phyloP scores from a whole-genome alignment of 2,113 vertebrate genomes.

The Pedetes capensis region DNA sequence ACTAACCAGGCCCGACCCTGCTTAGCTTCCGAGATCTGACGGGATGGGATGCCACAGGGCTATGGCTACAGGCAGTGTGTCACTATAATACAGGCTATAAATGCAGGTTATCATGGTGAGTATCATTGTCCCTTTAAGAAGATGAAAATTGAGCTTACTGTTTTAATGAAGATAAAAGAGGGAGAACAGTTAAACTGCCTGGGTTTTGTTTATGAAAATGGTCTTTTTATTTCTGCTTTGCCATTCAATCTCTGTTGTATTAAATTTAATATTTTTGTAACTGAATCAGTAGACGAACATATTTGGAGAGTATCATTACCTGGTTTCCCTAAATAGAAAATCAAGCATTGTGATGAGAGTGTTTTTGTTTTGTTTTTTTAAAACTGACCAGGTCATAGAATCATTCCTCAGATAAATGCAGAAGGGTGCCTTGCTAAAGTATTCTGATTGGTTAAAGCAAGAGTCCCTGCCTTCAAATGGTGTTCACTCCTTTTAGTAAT shows the following conservation, averaged over 20 bases:
- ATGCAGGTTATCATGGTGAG: background rate
- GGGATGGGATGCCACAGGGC: too few relatives aligned
- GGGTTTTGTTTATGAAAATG: slow-evolving; percentile 45
- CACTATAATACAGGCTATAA: background rate
- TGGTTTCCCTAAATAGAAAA: slow-evolving; percentile 43
- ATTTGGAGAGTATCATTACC: slow-evolving; percentile 12
- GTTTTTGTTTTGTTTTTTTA: background rate
- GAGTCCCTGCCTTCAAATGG: background rate
- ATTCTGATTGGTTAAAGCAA: background rate
- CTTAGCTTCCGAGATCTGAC: too few relatives aligned
- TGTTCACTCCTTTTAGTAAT: slow-evolving; percentile 3
- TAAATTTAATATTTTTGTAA: slow-evolving; percentile 45
- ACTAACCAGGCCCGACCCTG: too few relatives aligned
- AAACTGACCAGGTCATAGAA: slow-evolving; percentile 8
- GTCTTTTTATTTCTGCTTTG: slow-evolving; percentile 42
- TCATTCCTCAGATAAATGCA: slow-evolving; percentile 40
- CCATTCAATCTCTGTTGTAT: slow-evolving; percentile 19
- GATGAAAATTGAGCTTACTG: slow-evolving; percentile 22
- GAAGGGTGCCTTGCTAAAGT: slow-evolving; percentile 9
- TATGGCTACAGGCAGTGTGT: too few relatives aligned
- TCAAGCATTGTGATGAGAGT: slow-evolving; percentile 15
- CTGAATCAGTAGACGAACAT: slow-evolving; percentile 30
- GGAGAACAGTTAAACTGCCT: background rate
- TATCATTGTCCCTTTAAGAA: slow-evolving; percentile 19
- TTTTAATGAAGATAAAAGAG: slow-evolving; percentile 32